Percentiles rank a stretch among this genome's conserved stretches.
phyloP scores from a whole-genome alignment of 2,113 vertebrate species.

The Hippoglossus stenolepis region DNA sequence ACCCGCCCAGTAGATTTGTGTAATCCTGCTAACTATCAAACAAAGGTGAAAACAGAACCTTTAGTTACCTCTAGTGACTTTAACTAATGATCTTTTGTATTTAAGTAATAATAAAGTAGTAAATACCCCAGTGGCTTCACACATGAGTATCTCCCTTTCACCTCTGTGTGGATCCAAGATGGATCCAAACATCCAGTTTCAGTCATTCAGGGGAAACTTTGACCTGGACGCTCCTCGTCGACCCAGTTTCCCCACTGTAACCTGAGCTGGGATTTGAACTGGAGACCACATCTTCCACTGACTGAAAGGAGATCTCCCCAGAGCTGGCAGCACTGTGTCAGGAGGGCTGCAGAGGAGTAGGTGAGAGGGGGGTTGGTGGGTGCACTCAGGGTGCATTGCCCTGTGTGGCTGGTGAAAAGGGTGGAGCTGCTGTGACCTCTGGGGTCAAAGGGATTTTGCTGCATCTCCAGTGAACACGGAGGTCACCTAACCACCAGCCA shows the following conservation, averaged over 20 bases:
- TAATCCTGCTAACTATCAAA: too few relatives aligned
- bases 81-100: too few relatives aligned
- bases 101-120: not conserved
- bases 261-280: conserved; percentile 33
- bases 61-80: too few relatives aligned
- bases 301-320: conserved; percentile 57
- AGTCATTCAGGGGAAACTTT: conserved; percentile 9
- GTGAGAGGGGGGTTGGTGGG: not conserved
- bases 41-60: too few relatives aligned
- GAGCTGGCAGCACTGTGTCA: conserved; percentile 12
- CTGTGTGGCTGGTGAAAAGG: not conserved
- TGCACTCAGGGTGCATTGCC: too few relatives aligned
- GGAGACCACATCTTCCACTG: conserved; percentile 39
- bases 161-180: conserved; percentile 12
- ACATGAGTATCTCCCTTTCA: not conserved
- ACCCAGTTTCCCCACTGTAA: conserved; percentile 61
- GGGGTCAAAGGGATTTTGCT: conserved; percentile 17
- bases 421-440: conserved; percentile 2
- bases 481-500: too few relatives aligned
- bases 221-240: not conserved
- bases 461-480: not conserved
- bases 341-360: not conserved
- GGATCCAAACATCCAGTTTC: not conserved
- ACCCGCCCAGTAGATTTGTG: too few relatives aligned
- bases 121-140: too few relatives aligned